phyloP scores from a whole-genome alignment of 2,797 vertebrate genomes.

The Spizella passerina region DNA sequence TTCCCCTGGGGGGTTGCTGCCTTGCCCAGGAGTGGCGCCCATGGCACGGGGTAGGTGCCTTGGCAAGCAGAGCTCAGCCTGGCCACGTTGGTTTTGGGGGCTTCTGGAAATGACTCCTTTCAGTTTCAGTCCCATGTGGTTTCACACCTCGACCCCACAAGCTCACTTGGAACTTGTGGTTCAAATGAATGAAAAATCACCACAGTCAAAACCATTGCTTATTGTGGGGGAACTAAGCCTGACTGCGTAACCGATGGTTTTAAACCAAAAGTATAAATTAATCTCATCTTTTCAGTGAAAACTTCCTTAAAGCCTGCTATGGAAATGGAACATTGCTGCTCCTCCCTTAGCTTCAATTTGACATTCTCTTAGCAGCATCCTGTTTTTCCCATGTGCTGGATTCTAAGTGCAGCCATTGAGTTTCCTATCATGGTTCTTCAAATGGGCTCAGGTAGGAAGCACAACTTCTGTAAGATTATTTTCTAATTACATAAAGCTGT shows the following conservation, averaged over 20 bases:
- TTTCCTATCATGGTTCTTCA: not conserved
- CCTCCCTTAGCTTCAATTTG: not conserved
- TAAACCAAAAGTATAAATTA: not conserved
- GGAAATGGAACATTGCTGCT: not conserved
- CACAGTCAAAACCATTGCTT: not conserved
- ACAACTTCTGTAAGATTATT: not conserved
- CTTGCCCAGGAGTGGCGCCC: not conserved
- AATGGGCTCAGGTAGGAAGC: not conserved
- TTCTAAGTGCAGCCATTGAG: not conserved
- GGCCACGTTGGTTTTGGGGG: not conserved
- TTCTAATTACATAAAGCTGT: not conserved
- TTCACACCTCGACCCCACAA: constrained; percentile 65
- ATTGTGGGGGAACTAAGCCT: not conserved
- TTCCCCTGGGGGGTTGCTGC: not conserved
- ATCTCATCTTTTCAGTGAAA: not conserved
- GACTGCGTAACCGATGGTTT: not conserved
- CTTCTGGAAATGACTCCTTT: not conserved
- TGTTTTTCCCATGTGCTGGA: not conserved
- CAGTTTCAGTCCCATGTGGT: constrained; percentile 40
- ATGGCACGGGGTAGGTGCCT: accelerated
- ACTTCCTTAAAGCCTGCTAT: not conserved
- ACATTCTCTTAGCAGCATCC: not conserved
- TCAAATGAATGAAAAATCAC: constrained; percentile 37
- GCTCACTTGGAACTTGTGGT: constrained; percentile 53
- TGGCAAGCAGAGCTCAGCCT: not conserved